A percentile compares a stretch with the other conserved stretches of the same genome.
phyloP scores from a whole-genome alignment of 1,140 invertebrate genomes.

The Coptotermes formosanus region DNA sequence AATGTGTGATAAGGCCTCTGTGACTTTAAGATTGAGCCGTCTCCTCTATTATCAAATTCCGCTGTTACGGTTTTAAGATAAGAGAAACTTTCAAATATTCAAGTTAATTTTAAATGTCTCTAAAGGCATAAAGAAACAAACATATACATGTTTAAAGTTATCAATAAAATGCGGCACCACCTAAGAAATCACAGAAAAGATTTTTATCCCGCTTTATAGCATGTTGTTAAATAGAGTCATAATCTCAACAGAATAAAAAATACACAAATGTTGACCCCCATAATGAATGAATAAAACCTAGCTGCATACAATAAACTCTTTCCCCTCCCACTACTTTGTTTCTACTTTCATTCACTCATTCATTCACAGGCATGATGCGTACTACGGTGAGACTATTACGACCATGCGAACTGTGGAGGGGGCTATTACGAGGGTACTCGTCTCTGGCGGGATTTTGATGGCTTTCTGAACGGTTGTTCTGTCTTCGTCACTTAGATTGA shows the following conservation, averaged over 20 bases:
- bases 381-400: not conserved
- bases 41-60: no score
- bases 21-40: no score
- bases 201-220: not conserved
- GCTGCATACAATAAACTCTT: not conserved
- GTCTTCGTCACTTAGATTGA: not conserved
- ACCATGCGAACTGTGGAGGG: not conserved
- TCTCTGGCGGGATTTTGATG: conserved; percentile 17
- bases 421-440: conserved; percentile 7
- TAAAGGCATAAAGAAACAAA: no score
- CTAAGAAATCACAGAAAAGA: not conserved
- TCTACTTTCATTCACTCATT: conserved; percentile 10
- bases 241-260: not conserved
- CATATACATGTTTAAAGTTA: not conserved
- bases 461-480: conserved; percentile 10
- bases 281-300: not conserved
- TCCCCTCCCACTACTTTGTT: not conserved
- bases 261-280: not conserved
- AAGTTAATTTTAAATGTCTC: no score
- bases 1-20: no score
- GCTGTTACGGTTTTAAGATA: no score
- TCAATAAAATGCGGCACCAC: not conserved
- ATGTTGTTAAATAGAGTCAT: not conserved
- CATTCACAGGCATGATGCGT: conserved; percentile 6
- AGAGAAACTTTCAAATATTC: no score